phyloP scores from a whole-genome alignment of 1,140 invertebrate species.

The Caenorhabditis elegans region WBcel235 BX284604.4:10544501-10545000 shows the following conservation, averaged over 20 bases:
- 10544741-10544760: conserved; percentile 47
- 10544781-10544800: conserved; percentile 48
- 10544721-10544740: conserved; percentile 39
- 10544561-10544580: too few species aligned
- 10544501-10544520: too few species aligned
- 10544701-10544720: too few species aligned
- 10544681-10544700: too few species aligned
- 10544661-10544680: too few species aligned
- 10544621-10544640: too few species aligned
- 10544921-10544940: conserved; percentile 50
- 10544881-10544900: conserved; percentile 38
- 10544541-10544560: too few species aligned
- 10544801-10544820: background rate
- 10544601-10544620: too few species aligned
- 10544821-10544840: background rate
- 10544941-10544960: conserved; percentile 45
- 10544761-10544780: conserved; percentile 48
- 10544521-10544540: too few species aligned
- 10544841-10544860: background rate
- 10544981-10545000: conserved; percentile 45
- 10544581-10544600: too few species aligned
- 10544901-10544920: conserved; percentile 47
- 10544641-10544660: too few species aligned
- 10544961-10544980: background rate
- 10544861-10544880: conserved; percentile 43